A percentile compares a stretch with the other conserved stretches of the same genome.
phyloP scores from a whole-genome alignment of 2,113 vertebrate species.

The Lampris megalopsis region DNA sequence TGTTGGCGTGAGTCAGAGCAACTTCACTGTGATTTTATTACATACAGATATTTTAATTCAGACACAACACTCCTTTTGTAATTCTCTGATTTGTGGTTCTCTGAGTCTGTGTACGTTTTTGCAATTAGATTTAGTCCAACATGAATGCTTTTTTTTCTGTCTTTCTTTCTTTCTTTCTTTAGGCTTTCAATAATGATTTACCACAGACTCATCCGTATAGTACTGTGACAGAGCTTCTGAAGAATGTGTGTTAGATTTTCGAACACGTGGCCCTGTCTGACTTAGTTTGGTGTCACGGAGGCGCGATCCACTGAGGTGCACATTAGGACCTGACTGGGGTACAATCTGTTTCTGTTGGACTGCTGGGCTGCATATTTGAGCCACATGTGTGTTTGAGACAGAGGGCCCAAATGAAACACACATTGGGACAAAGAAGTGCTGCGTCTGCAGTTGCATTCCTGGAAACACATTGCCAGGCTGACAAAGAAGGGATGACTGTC shows the following conservation, averaged over 20 bases:
- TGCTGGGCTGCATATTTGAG: constrained; percentile 79
- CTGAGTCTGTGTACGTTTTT: constrained; percentile 5
- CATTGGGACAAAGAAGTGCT: constrained; percentile 79
- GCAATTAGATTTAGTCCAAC: neutral
- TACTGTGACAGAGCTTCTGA: constrained; percentile 65
- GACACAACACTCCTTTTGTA: neutral
- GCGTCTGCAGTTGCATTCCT: constrained; percentile 79
- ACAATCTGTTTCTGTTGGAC: constrained; percentile 79
- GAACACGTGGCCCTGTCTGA: constrained; percentile 73
- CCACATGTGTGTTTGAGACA: constrained; percentile 81
- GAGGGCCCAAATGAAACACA: constrained; percentile 82
- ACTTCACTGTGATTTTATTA: no score
- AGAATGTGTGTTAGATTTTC: constrained; percentile 63
- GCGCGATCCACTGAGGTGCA: constrained; percentile 65
- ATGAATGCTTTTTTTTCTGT: no score
- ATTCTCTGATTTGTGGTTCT: neutral
- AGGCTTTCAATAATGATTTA: constrained; percentile 38
- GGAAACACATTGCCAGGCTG: constrained; percentile 67
- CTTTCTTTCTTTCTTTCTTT: neutral
- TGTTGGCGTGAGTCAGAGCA: no score
- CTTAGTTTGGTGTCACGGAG: constrained; percentile 64
- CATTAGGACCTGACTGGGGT: constrained; percentile 68
- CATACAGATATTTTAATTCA: no score
- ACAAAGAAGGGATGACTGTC: constrained; percentile 62
- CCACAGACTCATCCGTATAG: constrained; percentile 30